Evolutionary conservation across 2,113 vertebrate genomes (phyloP).

Genomic region (Nansenia antarctica): DNA sequence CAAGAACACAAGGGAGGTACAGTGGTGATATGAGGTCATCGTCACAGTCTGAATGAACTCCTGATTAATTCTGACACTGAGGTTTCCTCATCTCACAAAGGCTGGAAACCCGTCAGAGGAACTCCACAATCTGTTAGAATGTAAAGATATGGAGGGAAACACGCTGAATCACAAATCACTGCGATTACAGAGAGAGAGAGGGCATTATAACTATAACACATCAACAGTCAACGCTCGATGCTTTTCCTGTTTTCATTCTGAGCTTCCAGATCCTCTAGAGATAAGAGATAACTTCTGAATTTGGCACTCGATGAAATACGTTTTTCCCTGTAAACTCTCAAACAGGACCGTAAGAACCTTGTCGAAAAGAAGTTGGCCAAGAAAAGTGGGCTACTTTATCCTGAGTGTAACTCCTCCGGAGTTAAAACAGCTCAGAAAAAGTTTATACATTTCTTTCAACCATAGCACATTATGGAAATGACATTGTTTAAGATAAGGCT

Average conservation of each 20-base stretch:
- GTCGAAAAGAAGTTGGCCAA: slow-evolving; percentile 42
- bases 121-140: slow-evolving; percentile 36
- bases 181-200: neutral
- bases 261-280: slow-evolving; percentile 8
- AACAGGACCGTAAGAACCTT: slow-evolving; percentile 28
- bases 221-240: too few species aligned
- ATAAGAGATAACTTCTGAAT: slow-evolving; percentile 28
- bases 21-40: too few species aligned
- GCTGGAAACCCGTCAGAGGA: slow-evolving; percentile 64
- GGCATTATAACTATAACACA: slow-evolving; percentile 18
- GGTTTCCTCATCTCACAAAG: slow-evolving; percentile 52
- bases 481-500: slow-evolving; percentile 47
- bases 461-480: slow-evolving; percentile 39
- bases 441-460: slow-evolving; percentile 40
- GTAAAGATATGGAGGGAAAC: slow-evolving; percentile 8
- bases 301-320: slow-evolving; percentile 25
- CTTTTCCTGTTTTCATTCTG: slow-evolving; percentile 52
- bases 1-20: too few species aligned
- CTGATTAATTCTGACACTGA: slow-evolving; percentile 19
- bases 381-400: slow-evolving; percentile 7
- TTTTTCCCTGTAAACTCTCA: slow-evolving; percentile 31
- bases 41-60: neutral
- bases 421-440: slow-evolving; percentile 27
- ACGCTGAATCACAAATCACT: neutral
- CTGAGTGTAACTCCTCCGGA: slow-evolving; percentile 33